Base-by-base conservation (phyloP, 2,797 vertebrate genomes). In the Cirrhinus molitorella region DNA sequence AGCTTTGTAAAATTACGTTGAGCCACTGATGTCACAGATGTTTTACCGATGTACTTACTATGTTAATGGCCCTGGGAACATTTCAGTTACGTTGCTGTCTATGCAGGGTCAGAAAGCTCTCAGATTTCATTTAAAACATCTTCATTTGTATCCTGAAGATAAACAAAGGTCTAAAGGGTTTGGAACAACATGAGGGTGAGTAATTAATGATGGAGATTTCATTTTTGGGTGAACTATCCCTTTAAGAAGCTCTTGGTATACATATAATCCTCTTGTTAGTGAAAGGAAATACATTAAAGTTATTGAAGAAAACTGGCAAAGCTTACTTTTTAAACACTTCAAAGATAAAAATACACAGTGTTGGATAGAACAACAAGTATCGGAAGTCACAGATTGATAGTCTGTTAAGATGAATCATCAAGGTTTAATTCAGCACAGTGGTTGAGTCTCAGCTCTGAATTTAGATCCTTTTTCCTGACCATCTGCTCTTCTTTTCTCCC, bases 401-500 rank as follows among this genome's bases (percentile, higher is more conserved):
- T 76, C 61, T 76, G 81, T 75, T 76, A 23, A 76, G 43, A 83
- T 77, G 81, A 83, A 40, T 75, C 79, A 70, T 77, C 45, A 63
- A 71, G 79, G 65, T 80, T 84, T 80, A 55, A 57, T 65, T 57
- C 63, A 23, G 13, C 65, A 79, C 61, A 67, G 80, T 74, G 45
- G 70, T 74, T 43, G n/a, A 53, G 25, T 59, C 51, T 67, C 23
- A 31, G 43, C 28, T 63, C 61, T 63, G 53, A 75, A 61, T 65
- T 73, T 65, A 49, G 79, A 77, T 49, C 25, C 37, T 83, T 61
- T 34, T 83, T 81, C 81, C 34, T 82, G 71, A 75, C 67, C 72
- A 37, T 78, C 84, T 59, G 71, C 80, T 79, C 88, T 88, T 59
- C 65, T 28, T 84, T 86, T 94, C 86, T 92, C 85, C 92, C 87